Base-by-base conservation (phyloP, 2,113 vertebrate species). In the Todiramphus chloris region DNA sequence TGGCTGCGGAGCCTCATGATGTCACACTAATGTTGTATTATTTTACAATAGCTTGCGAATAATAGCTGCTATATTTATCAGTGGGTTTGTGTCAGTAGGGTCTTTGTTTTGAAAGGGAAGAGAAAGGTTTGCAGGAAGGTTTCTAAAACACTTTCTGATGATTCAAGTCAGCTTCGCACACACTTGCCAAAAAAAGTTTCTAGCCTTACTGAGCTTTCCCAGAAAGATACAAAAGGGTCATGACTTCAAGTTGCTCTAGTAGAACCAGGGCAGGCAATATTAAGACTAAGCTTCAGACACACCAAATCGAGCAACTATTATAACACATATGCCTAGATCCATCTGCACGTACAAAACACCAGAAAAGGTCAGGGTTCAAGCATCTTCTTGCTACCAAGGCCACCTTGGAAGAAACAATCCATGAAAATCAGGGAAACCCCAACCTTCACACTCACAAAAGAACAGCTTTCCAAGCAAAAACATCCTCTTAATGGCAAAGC, bases 1-100 rank as follows among this genome's bases (percentile, higher is more conserved):
- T 98, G 98, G 98, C 97, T 94, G 79, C 80, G 66, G 89, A 96
- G 93, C 92, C 96, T 97, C 97, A 97, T 97, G 98, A 98, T 98
- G 97, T 98, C 98, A 98, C 96, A 97, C 87, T 75, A 88, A 90
- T 90, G 90, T 89, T 97, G 94, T 96, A 97, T 98, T 97, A 82
- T 95, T 95, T 98, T 98, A 97, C 94, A 96, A 96, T 86, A 93
- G 85, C 85, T 97, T 91, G 89, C 95, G 96, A 97, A 97, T 94
- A 90, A 97, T 94, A 94, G 79, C 89, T 93, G 85, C 96, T 97
- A 95, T 92, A 98, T 77, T 97, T 97, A 97, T 97, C 95, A 51
- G 51, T 92, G 84, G 20, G 91, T 90, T 96, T 89, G 70, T 97
- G 89, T 76, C 94, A 94, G 86, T 75, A 90, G 84, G 87, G 75